Evolutionary conservation across 1,140 invertebrate species (phyloP), one percentile per base, ranked within the genome.

Genomic region (Lordiphosa stackelbergi): DNA sequence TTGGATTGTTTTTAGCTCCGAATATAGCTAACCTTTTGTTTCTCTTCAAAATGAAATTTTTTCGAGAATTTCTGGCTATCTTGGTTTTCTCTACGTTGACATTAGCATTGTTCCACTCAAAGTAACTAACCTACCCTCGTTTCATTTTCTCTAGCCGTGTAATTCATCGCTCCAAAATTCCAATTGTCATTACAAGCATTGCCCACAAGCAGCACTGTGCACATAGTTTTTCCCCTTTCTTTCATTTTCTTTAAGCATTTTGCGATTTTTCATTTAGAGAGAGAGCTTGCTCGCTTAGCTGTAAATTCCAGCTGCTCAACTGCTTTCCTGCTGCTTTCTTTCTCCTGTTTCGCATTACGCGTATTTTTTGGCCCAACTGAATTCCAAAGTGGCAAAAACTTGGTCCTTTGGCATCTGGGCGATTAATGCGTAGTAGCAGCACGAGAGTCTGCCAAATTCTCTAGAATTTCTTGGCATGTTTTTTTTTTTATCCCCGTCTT

Each of bases 281-380:
- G 5, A 5, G 22, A 4, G 22, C 22, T n/a, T n/a, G n/a, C n/a
- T n/a, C n/a, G 22, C 78, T 78, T 47, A 57, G 77, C 64, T 75
- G 66, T 61, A 74, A 81, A 79, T 79, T 79, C 75, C 75, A 81
- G 72, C 68, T 78, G 74, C 68, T 56, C 55, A 28, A 22, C 12
- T 13, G 13, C 11, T 45, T 19, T 6, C n/a, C 24, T 24, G 36
- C 24, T 24, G 36, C 12, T 34, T 37, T 38, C 34, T 35, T 46
- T 37, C 34, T 53, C 51, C 42, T 53, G 28, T 52, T 54, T 62
- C 48, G 64, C 57, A 63, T 38, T 58, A 48, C 41, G 43, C 22
- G 22, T 45, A 35, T 46, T 43, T 61, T 52, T 61, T n/a, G n/a
- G 12, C 40, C 46, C 57, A 66, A 53, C 59, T 24, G 46, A 73